Percentiles rank a stretch among this genome's conserved stretches.
These are phyloP conservation scores for Stomatorhinus ivindoensis DNA, from an alignment of 2,113 vertebrate species.

Conservation along the genomic window DNA sequence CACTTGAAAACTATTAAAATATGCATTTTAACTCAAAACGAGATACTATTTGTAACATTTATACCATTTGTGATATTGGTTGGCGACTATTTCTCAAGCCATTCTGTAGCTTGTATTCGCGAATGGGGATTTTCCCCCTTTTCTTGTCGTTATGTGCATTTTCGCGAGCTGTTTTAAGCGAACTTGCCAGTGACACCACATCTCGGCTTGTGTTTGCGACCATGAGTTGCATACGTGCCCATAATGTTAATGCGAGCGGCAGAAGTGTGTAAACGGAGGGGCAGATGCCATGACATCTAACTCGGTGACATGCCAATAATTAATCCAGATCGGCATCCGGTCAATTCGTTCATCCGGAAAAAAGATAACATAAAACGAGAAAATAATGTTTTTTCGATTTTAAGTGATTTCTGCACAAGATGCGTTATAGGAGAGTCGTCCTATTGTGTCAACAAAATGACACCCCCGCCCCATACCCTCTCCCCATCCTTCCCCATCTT, in stretches of 20 bases:
- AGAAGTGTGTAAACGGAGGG: neutral
- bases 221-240: neutral
- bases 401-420: neutral
- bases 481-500: neutral
- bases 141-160: neutral
- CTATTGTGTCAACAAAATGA: conserved; percentile 12
- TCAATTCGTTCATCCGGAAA: neutral
- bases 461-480: neutral
- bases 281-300: neutral
- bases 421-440: neutral
- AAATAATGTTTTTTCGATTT: neutral
- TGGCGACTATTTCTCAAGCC: neutral
- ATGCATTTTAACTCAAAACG: neutral
- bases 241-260: neutral
- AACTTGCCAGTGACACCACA: neutral
- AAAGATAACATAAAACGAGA: neutral
- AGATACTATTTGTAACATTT: neutral
- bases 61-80: neutral
- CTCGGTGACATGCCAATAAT: neutral
- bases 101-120: neutral
- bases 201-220: neutral
- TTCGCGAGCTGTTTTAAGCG: neutral
- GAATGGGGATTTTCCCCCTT: neutral
- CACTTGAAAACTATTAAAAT: neutral
- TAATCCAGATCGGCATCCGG: neutral